Percentiles rank a stretch among this genome's conserved stretches.
Conservation (phyloP, 2,888 invertebrate genomes). For the Eumerus sabulonum region DNA sequence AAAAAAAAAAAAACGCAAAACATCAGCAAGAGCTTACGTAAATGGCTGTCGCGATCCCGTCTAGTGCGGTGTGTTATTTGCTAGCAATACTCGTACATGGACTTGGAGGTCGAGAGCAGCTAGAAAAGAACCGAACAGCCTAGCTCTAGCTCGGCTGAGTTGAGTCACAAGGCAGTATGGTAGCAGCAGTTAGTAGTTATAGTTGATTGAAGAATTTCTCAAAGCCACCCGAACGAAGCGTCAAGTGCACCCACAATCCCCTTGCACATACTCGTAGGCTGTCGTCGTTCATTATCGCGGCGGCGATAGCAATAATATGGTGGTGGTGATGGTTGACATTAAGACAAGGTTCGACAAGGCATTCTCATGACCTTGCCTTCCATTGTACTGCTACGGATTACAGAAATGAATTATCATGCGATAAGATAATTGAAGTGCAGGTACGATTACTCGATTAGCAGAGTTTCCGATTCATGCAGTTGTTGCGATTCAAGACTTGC, state of each 20-base stretch:
- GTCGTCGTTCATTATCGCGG: too few species aligned
- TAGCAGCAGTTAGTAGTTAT: not conserved
- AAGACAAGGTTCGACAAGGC: conserved; percentile 58
- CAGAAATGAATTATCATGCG: conserved; percentile 47
- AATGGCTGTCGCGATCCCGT: conserved; percentile 49
- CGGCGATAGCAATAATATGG: not conserved
- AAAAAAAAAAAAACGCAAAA: too few species aligned
- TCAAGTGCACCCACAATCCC: conserved; percentile 64
- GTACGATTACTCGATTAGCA: conserved; percentile 52
- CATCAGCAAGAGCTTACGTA: conserved; percentile 29
- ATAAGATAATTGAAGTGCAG: conserved; percentile 56
- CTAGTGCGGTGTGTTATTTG: conserved; percentile 33
- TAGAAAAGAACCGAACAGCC: too few species aligned
- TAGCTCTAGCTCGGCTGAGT: too few species aligned
- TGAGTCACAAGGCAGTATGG: conserved; percentile 48
- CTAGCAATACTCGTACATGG: conserved; percentile 22
- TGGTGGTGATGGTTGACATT: conserved; percentile 53
- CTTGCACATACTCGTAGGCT: too few species aligned
- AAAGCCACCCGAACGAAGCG: conserved; percentile 65
- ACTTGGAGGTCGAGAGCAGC: conserved; percentile 38
- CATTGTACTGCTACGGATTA: conserved; percentile 21
- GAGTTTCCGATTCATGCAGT: conserved; percentile 53
- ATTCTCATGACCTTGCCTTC: not conserved
- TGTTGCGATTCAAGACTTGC: not conserved
- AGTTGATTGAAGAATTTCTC: conserved; percentile 54